A percentile compares a stretch with the other conserved stretches of the same genome.
Evolutionary conservation across 2,888 invertebrate species (phyloP).

Genomic region (Ptychoptera contaminata): DNA sequence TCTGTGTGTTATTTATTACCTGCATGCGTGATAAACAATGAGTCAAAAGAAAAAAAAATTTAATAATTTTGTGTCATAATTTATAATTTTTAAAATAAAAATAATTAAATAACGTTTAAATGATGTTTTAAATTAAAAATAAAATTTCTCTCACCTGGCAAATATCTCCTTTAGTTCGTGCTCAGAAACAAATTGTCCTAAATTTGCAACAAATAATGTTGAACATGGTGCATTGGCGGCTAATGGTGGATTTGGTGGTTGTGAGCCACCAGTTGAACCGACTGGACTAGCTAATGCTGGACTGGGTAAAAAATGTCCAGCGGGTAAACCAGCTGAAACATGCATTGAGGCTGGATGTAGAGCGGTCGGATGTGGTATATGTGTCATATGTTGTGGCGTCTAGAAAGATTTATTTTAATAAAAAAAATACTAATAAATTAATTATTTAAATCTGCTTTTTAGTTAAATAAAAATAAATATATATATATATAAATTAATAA

Average conservation of each 20-base stretch:
- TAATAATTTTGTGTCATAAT: no score
- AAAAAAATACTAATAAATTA: slow-evolving; percentile 1
- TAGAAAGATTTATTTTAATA: slow-evolving; percentile 17
- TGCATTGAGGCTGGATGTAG: slow-evolving; percentile 52
- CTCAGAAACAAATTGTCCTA: slow-evolving; percentile 94
- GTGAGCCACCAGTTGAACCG: slow-evolving; percentile 46
- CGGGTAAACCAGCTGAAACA: slow-evolving; percentile 43
- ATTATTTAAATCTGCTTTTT: slow-evolving; percentile 2
- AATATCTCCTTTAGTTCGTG: slow-evolving; percentile 97
- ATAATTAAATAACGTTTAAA: no score
- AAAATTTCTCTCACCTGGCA: slow-evolving; percentile 57
- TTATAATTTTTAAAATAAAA: no score
- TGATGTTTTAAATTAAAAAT: no score
- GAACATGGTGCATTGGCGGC: slow-evolving; percentile 79
- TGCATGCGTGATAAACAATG: no score
- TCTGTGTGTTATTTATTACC: not conserved
- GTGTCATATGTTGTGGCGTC: slow-evolving; percentile 33
- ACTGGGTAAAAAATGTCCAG: slow-evolving; percentile 69
- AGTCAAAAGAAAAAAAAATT: no score
- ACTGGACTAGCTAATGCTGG: slow-evolving; percentile 86
- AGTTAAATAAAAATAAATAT: slow-evolving; percentile 3
- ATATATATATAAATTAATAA: not conserved
- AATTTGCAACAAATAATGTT: slow-evolving; percentile 95
- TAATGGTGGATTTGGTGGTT: slow-evolving; percentile 37
- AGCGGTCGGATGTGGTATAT: slow-evolving; percentile 33